Evolutionary conservation across 2,888 invertebrate species (phyloP), one percentile per base, ranked within the genome.

Genomic region (Pollenia griseotomentosa): DNA sequence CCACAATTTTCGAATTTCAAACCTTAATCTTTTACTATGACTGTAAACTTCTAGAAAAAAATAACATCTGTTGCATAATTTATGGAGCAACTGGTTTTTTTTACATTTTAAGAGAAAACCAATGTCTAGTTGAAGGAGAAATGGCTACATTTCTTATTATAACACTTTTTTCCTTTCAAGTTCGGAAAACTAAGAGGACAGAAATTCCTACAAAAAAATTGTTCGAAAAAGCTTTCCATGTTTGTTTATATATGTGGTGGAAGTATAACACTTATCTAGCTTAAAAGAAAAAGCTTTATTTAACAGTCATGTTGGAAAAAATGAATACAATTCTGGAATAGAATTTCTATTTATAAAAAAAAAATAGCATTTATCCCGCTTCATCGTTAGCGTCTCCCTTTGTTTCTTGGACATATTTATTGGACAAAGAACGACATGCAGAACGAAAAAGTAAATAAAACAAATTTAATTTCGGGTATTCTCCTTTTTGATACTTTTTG

Each of bases 21-120:
- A 33, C 5, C 33, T 33, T 6, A 4, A 33, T 33, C 5, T 33
- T 0, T 33, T 33, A 5, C 1, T 33, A 6, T 33, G 33, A 33
- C 33, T 33, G 33, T 33, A 0, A 33, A 12, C 5, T 57, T 5
- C 40, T 55, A 2, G 14, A 19, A 42, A 1, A n/a, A 11, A 5
- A 6, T 10, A 33, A 51, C 71, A 80, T 53, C 79, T 70, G 79
- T 70, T 70, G 79, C 53, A 80, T 51, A 19, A 6, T 42, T 51
- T 23, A 42, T 23, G 8, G 51, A 44, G 12, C 79, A 79, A 77
- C 53, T 57, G 4, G 44, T 57, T 46, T 63, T 78, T 68, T 42
- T 79, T 70, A 71, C 70, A 61, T 51, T 61, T 42, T 44, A 81
- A 81, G 80, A 81, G 80, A 65, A 55, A 55, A 11, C n/a, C 16